These are phyloP conservation scores for Champsocephalus gunnari DNA, from an alignment of 2,797 vertebrate species.

Conservation along the genomic window DNA sequence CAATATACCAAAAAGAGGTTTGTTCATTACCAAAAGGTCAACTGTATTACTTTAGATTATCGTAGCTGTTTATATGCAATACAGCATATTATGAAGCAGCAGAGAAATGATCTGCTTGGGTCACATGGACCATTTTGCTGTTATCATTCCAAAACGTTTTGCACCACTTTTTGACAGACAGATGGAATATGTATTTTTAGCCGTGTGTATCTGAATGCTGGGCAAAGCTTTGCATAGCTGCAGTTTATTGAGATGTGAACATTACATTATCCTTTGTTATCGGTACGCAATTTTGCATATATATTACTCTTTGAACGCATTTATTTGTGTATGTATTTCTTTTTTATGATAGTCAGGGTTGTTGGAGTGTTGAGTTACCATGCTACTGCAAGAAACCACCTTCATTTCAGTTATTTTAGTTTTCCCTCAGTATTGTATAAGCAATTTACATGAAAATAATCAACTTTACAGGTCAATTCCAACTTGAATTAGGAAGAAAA, in stretches of 20 bases:
- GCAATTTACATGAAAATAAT: not conserved
- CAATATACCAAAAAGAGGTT: not conserved
- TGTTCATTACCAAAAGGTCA: slow-evolving; percentile 9
- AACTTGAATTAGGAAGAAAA: not conserved
- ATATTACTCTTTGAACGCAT: slow-evolving; percentile 49
- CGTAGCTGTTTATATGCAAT: not conserved
- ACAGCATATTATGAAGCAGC: not conserved
- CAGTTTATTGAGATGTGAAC: slow-evolving; percentile 27
- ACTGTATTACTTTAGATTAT: not conserved
- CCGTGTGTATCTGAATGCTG: slow-evolving; percentile 30
- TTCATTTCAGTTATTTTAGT: too few relatives aligned
- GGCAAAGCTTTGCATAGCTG: slow-evolving; percentile 24
- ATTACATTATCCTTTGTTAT: slow-evolving; percentile 42
- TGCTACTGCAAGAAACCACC: not conserved
- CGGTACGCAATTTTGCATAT: slow-evolving; percentile 15
- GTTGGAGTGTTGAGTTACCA: slow-evolving; percentile 34
- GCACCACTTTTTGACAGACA: slow-evolving; percentile 3
- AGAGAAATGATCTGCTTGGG: slow-evolving; percentile 30
- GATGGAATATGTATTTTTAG: not conserved
- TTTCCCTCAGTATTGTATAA: not conserved
- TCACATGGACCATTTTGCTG: slow-evolving; percentile 4
- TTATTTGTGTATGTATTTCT: slow-evolving; percentile 37
- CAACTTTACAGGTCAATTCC: not conserved
- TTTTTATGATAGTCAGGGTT: slow-evolving; percentile 21
- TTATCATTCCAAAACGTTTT: not conserved